These are phyloP conservation scores for Ganaspis sp. DNA, from an alignment of 1,140 invertebrate genomes.

Conservation along the genomic window DNA sequence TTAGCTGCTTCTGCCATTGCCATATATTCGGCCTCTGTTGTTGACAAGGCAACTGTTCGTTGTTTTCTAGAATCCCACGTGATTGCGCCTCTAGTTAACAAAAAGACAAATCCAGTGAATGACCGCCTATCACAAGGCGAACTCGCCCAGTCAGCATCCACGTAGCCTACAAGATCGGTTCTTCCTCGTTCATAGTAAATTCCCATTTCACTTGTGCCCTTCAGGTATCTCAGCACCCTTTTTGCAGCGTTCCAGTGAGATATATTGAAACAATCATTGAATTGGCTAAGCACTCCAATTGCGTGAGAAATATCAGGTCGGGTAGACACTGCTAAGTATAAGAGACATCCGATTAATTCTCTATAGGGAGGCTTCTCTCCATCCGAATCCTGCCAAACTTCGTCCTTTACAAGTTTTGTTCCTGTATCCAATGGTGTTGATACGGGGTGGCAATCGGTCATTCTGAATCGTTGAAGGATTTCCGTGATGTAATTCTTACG, in stretches of 20 bases:
- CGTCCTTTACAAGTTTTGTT: neutral
- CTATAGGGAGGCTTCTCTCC: neutral
- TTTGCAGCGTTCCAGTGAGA: neutral
- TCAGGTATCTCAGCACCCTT: neutral
- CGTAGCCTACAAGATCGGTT: no score
- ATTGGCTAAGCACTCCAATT: neutral
- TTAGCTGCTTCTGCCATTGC: no score
- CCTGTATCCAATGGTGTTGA: neutral
- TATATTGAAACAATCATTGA: neutral
- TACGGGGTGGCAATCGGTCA: neutral
- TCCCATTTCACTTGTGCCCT: no score
- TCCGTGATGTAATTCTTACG: neutral
- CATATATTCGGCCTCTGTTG: no score
- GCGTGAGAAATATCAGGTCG: neutral
- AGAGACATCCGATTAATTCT: neutral
- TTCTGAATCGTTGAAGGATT: neutral
- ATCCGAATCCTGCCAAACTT: neutral
- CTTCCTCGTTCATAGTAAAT: neutral
- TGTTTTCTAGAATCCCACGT: no score
- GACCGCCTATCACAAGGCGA: no score
- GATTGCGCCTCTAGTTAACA: no score
- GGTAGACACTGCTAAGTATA: neutral
- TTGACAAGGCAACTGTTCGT: no score
- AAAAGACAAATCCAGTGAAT: no score
- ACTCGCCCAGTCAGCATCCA: no score